Base-by-base conservation (phyloP, 2,888 invertebrate species). In the Altica lythri region DNA sequence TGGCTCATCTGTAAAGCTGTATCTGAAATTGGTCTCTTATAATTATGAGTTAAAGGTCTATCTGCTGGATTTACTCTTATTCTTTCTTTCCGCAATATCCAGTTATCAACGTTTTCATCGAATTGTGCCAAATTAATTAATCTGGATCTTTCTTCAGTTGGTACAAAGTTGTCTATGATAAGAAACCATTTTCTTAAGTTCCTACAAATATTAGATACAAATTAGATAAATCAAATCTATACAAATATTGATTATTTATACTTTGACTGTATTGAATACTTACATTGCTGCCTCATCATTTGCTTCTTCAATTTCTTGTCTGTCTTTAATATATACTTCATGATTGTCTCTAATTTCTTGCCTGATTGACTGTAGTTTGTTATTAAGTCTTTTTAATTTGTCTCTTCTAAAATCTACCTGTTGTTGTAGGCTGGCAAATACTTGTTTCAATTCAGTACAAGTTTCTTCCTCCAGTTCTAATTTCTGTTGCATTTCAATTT, bases 351-450 rank as follows among this genome's bases (percentile, higher is more conserved):
- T 84, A 6, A 92, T 83, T 71, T 94, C 94, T 69, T 88, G 87
- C 65, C 89, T 84, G 1, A 86, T 77, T 2, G 82, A 81, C 70
- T 88, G 86, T 44, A 89, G 83, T 77, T 95, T 95, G 10, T 86
- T 82, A 70, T 92, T 89, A 70, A 97, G 84, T 77, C 95, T 93
- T 71, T 94, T 92, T 48, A 97, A 77, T 75, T 96, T 94, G 68
- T 90, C 91, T 16, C 95, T 92, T 77, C 98, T 99, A 52, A 93
- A 87, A 72, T 99, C 98, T 1, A 98, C 95, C 78, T 98, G 97
- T 74, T 96, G 96, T 72, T 96, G 95, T 51, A 99, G 79, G 44
- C 89, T 92, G 5, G 91, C 85, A 71, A 92, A 97, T 0, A 95
- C 96, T 70, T 90, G 92, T 52, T 90, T 88, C 49, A 98, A 86